Evolutionary conservation across 1,140 invertebrate genomes (phyloP).

Genomic region (Ceratina japonica): DNA sequence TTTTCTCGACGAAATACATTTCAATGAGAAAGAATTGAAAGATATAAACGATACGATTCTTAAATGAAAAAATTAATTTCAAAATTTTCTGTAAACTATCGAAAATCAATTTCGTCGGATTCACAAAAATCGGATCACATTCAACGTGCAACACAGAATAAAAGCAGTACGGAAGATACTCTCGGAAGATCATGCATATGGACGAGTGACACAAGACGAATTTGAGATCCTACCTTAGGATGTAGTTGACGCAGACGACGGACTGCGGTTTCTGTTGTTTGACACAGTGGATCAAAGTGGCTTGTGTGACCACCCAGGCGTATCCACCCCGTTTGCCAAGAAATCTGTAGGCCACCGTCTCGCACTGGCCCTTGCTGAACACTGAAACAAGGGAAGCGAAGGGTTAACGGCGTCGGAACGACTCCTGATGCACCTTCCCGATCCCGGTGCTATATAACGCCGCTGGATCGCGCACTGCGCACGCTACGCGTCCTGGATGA

Average conservation of each 20-base stretch:
- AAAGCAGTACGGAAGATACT: slow-evolving; percentile 11
- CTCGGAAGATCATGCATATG: background rate
- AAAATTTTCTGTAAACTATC: no score
- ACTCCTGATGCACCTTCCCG: background rate
- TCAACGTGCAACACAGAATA: slow-evolving; percentile 1
- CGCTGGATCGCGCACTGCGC: background rate
- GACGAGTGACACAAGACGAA: background rate
- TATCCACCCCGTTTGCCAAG: slow-evolving; percentile 94
- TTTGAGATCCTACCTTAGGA: slow-evolving; percentile 89
- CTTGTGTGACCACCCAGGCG: slow-evolving; percentile 96
- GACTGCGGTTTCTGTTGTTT: slow-evolving; percentile 93
- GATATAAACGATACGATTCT: no score
- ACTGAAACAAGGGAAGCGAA: slow-evolving; percentile 81
- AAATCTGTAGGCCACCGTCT: slow-evolving; percentile 94
- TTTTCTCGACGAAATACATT: no score
- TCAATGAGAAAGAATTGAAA: no score
- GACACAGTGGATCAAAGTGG: slow-evolving; percentile 91
- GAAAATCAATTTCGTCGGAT: no score
- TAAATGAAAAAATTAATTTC: no score
- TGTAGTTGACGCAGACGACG: slow-evolving; percentile 96
- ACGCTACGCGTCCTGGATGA: slow-evolving; percentile 35
- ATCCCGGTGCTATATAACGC: slow-evolving; percentile 5
- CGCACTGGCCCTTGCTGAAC: slow-evolving; percentile 95
- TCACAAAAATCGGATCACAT: no score
- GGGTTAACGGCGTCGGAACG: slow-evolving; percentile 11